Conservation (phyloP, 2,113 vertebrate genomes). For the Astatoreochromis straeleni region DNA sequence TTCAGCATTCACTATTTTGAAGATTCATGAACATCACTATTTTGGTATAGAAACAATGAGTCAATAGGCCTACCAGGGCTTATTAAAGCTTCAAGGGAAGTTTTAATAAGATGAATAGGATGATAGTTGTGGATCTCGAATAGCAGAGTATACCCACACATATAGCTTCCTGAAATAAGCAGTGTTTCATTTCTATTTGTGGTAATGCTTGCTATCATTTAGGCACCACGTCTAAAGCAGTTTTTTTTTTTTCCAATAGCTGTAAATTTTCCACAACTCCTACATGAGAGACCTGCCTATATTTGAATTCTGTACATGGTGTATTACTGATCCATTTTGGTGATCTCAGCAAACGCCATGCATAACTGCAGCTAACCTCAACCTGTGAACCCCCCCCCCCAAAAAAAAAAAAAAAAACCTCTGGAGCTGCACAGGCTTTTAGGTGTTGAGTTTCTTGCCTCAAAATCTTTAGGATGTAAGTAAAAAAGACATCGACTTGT, state of each 20-base stretch:
- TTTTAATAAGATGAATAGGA: not conserved
- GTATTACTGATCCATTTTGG: not conserved
- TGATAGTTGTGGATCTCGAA: not conserved
- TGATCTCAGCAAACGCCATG: not conserved
- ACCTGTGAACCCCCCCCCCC: rapidly evolving
- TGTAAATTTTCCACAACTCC: not conserved
- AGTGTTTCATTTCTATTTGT: not conserved
- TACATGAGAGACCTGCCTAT: not conserved
- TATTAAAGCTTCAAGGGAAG: not conserved
- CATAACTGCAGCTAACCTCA: not conserved
- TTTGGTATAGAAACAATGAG: not conserved
- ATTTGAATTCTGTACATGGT: not conserved
- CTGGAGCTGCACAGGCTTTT: not conserved
- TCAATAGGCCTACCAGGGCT: not conserved
- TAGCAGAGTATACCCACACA: not conserved
- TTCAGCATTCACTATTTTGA: not conserved
- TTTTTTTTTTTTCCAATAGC: rapidly evolving
- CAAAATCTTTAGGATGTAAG: not conserved
- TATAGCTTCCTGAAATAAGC: not conserved
- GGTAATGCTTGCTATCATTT: not conserved
- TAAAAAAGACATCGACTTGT: not conserved
- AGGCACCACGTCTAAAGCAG: not conserved
- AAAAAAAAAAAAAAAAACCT: not conserved
- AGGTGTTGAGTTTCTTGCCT: not conserved
- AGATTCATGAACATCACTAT: not conserved